These are phyloP conservation scores for Agrotis exclamationis DNA, from an alignment of 2,888 invertebrate species.

Conservation along the genomic window DNA sequence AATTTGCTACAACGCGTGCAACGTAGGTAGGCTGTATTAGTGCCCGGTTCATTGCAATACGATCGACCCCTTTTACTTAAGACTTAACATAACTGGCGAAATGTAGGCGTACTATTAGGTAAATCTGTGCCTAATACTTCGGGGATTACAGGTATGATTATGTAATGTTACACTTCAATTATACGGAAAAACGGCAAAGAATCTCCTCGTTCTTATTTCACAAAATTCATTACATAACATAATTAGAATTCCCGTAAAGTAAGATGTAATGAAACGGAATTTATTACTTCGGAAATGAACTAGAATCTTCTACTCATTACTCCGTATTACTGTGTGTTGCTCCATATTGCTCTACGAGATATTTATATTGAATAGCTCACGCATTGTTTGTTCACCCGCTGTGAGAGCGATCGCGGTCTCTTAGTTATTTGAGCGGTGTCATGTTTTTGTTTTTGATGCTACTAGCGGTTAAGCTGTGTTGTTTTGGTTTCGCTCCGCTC, in stretches of 20 bases:
- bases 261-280: slow-evolving; percentile 10
- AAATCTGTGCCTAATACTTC: no score
- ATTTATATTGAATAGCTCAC: slow-evolving; percentile 47
- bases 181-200: background rate
- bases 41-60: no score
- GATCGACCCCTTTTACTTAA: no score
- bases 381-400: slow-evolving; percentile 45
- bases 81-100: no score
- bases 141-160: no score
- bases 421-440: slow-evolving; percentile 50
- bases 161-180: background rate
- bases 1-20: no score
- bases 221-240: background rate
- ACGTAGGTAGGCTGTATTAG: no score
- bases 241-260: slow-evolving; percentile 23
- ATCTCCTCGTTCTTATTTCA: background rate
- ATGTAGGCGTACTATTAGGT: no score
- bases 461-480: background rate
- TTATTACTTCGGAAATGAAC: slow-evolving; percentile 35
- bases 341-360: slow-evolving; percentile 25
- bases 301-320: slow-evolving; percentile 39
- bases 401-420: slow-evolving; percentile 32
- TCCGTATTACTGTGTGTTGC: slow-evolving; percentile 30
- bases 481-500: slow-evolving; percentile 13
- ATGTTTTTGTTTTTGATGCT: slow-evolving; percentile 25